Evolutionary conservation across 2,797 vertebrate species (phyloP).

Genomic region (Gobionotothen gibberifrons): DNA sequence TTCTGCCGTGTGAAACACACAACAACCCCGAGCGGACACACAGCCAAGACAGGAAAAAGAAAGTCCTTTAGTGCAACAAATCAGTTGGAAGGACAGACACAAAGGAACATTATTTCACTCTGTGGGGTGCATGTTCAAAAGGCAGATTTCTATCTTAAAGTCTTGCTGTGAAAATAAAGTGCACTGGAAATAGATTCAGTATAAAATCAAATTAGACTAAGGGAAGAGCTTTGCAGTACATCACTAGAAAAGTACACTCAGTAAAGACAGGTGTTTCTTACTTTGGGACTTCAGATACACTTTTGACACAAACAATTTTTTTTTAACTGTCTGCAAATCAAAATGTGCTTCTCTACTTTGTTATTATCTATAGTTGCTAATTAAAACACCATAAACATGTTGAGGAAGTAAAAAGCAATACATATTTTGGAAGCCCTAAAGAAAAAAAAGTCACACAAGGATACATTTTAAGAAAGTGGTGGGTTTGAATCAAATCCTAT

Average conservation of each 20-base stretch:
- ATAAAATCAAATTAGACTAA: constrained; percentile 12
- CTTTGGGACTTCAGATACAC: too few relatives aligned
- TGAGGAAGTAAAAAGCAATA: too few relatives aligned
- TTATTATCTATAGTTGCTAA: too few relatives aligned
- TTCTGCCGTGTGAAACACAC: constrained; percentile 18
- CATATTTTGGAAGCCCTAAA: too few relatives aligned
- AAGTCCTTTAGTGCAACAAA: constrained; percentile 38
- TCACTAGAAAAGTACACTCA: background rate
- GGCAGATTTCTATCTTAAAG: constrained; percentile 15
- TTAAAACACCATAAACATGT: too few relatives aligned
- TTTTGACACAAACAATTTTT: too few relatives aligned
- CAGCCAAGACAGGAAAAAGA: constrained; percentile 21
- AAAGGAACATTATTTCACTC: constrained; percentile 24
- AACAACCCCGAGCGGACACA: constrained; percentile 14
- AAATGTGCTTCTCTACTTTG: too few relatives aligned
- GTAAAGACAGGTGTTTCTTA: too few relatives aligned
- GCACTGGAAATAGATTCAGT: constrained; percentile 5
- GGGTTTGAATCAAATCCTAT: too few relatives aligned
- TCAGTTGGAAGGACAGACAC: constrained; percentile 26
- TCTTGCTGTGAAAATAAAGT: constrained; percentile 20
- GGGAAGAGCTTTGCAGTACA: background rate
- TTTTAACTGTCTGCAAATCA: too few relatives aligned
- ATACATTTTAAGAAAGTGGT: too few relatives aligned
- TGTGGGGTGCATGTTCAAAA: constrained; percentile 44
- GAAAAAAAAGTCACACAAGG: too few relatives aligned